Evolutionary conservation across 2,113 vertebrate genomes (phyloP).

Genomic region (Sisor rabdophorus): DNA sequence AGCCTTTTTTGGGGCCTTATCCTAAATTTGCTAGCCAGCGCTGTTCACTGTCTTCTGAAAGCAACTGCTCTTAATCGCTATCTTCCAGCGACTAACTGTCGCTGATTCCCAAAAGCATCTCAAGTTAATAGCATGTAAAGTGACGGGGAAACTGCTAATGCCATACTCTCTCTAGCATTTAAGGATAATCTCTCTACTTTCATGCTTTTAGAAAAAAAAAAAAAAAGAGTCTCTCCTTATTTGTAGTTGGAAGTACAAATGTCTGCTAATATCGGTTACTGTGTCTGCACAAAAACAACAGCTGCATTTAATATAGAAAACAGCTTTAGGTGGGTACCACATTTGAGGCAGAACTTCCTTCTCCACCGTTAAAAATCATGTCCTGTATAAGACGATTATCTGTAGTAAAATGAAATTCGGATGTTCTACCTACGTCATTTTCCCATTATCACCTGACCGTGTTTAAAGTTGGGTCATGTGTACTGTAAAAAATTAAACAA

Average conservation of each 20-base stretch:
- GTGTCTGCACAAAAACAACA: not conserved
- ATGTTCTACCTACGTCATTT: too few relatives aligned
- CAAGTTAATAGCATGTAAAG: not conserved
- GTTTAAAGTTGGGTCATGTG: too few relatives aligned
- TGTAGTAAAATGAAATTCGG: too few relatives aligned
- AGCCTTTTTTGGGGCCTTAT: not conserved
- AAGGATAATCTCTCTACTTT: not conserved
- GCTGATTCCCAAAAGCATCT: not conserved
- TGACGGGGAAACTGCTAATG: not conserved
- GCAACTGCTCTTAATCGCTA: not conserved
- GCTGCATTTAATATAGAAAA: too few relatives aligned
- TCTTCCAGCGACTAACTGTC: not conserved
- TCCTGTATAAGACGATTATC: too few relatives aligned
- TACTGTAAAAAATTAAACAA: too few relatives aligned
- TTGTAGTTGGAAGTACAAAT: not conserved
- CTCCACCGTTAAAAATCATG: too few relatives aligned
- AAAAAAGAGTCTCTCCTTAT: not conserved
- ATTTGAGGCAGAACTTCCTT: too few relatives aligned
- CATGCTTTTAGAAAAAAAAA: not conserved
- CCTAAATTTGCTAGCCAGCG: not conserved
- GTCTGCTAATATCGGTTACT: slow-evolving; percentile 6
- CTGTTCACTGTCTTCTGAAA: not conserved
- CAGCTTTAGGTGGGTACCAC: too few relatives aligned
- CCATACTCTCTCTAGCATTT: not conserved
- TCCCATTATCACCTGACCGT: too few relatives aligned